Evolutionary conservation across 2,113 vertebrate species (phyloP), one percentile per base, ranked within the genome.

Genomic region (Oceanodroma tethys): DNA sequence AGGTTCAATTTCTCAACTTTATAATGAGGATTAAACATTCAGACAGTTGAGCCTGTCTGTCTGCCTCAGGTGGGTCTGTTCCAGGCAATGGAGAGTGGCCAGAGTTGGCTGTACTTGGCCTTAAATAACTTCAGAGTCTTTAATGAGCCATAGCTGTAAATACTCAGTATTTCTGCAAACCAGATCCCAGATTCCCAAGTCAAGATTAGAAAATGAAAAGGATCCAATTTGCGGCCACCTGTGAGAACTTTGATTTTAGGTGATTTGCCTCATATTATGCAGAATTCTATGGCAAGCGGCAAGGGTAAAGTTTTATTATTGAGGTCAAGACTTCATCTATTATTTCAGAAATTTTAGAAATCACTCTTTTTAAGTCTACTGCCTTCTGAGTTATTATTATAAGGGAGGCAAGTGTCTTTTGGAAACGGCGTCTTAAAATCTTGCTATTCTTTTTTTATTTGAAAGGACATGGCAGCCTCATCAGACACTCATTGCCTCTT

Each of bases 81-180:
- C 76, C 68, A 81, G 26, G 48, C 48, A 70, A 11, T 27, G 34
- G 70, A 78, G 45, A 62, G n/a, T 70, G 45, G 86, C 60, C 66
- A 70, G 62, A 81, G 32, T 59, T 78, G 50, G 15, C 71, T 75
- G 13, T 80, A 43, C 26, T 85, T 90, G 73, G 68, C 68, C 93
- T 92, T 79, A 71, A 84, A 52, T 94, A 94, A 91, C 71, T 73
- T 96, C 4, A 43, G 50, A 70, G 34, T 59, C 7, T 36, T 86
- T 94, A 93, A 72, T 90, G 42, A 95, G 29, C 10, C 67, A 45
- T 58, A 88, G 71, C 67, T 93, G 90, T 86, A 92, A 95, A 80
- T 70, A 45, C 48, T 72, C 45, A 53, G 38, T 88, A 65, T 86
- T 75, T 88, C 79, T 82, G 38, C 59, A 86, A 73, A 58, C 12